These are phyloP conservation scores for Lipotes vexillifer DNA, from an alignment of 2,113 vertebrate species.

Conservation along the genomic window DNA sequence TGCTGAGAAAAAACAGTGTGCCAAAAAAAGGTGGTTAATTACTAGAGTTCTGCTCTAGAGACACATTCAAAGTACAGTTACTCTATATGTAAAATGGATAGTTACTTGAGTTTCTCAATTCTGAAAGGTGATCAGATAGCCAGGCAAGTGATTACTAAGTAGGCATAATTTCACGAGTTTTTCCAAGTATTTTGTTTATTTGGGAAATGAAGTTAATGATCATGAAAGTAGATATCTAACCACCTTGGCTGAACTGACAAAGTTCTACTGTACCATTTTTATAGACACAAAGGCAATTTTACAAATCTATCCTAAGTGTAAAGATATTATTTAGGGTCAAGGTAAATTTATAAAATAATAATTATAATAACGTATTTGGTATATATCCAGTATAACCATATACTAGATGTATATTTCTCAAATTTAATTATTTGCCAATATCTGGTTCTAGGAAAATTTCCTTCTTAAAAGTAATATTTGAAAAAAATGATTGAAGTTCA, in stretches of 20 bases:
- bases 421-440: background rate
- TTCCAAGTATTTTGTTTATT: background rate
- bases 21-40: background rate
- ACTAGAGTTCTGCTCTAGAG: background rate
- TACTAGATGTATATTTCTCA: background rate
- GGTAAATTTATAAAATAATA: background rate
- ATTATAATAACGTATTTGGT: background rate
- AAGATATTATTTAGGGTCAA: background rate
- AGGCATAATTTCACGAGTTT: background rate
- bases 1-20: background rate
- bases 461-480: background rate
- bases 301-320: background rate
- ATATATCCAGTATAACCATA: too few relatives aligned
- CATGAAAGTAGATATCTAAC: background rate
- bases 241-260: background rate
- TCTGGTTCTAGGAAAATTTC: background rate
- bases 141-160: background rate
- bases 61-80: background rate
- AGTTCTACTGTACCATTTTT: background rate
- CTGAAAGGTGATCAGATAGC: background rate
- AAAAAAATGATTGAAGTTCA: background rate
- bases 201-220: background rate
- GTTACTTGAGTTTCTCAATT: background rate
- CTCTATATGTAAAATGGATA: background rate
- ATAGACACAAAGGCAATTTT: background rate